phyloP scores from a whole-genome alignment of 1,140 invertebrate genomes.

The Archivesica marissinica region DNA sequence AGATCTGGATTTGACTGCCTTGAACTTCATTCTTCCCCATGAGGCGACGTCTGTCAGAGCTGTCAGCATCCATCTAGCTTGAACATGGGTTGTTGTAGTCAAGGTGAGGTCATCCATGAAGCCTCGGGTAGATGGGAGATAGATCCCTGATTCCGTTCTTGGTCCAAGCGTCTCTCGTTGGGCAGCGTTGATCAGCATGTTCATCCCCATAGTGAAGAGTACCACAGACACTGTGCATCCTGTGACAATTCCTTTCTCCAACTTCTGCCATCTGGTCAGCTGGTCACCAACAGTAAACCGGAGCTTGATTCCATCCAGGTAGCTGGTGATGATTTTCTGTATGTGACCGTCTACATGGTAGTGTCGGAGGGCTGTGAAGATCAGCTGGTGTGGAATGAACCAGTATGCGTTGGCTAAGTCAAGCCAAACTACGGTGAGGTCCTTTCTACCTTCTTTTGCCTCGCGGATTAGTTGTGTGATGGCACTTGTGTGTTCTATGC shows the following conservation, averaged over 20 bases:
- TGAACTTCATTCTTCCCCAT: no score
- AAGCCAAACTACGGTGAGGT: conserved; percentile 65
- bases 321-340: conserved; percentile 39
- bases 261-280: conserved; percentile 25
- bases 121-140: conserved; percentile 29
- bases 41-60: no score
- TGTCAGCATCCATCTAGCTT: no score
- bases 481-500: conserved; percentile 45
- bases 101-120: conserved; percentile 47
- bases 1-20: no score
- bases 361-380: conserved; percentile 44
- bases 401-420: conserved; percentile 66
- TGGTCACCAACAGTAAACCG: conserved; percentile 37
- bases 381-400: conserved; percentile 60
- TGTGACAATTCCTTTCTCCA: conserved; percentile 56
- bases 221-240: conserved; percentile 44
- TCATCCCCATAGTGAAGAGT: conserved; percentile 50
- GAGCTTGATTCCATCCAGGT: conserved; percentile 46
- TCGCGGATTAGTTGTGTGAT: conserved; percentile 26
- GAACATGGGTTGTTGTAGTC: conserved; percentile 25
- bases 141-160: conserved; percentile 5
- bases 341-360: conserved; percentile 57
- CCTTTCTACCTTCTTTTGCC: conserved; percentile 32
- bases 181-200: conserved; percentile 40
- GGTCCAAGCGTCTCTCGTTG: conserved; percentile 4